Percentiles rank a stretch among this genome's conserved stretches.
These are phyloP conservation scores for Dynastes grantii DNA, from an alignment of 2,888 invertebrate genomes.

Conservation along the genomic window DNA sequence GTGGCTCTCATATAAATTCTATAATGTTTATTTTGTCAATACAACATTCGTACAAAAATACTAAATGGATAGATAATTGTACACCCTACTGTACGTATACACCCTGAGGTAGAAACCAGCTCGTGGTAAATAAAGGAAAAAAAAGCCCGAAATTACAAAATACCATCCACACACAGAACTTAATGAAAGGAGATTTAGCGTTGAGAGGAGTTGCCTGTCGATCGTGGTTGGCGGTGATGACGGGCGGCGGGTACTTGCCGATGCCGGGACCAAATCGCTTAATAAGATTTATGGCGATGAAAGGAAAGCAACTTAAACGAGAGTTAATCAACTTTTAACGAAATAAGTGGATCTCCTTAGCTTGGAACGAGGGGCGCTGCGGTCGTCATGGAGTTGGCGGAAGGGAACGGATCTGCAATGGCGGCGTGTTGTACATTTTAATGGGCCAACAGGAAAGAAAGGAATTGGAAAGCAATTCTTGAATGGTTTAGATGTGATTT, in stretches of 20 bases:
- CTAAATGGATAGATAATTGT: too few species aligned
- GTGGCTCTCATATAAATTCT: too few species aligned
- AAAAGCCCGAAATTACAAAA: conserved; percentile 31
- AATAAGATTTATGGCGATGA: conserved; percentile 54
- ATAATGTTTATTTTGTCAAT: too few species aligned
- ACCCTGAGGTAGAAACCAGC: too few species aligned
- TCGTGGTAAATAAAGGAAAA: not conserved
- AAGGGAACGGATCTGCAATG: not conserved
- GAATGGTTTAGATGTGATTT: too few species aligned
- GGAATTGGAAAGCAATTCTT: too few species aligned
- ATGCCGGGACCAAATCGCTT: conserved; percentile 46
- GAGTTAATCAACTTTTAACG: conserved; percentile 53
- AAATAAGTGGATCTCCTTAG: conserved; percentile 51
- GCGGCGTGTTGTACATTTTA: too few species aligned
- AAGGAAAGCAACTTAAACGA: conserved; percentile 51
- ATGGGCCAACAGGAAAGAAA: too few species aligned
- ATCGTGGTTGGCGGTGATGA: not conserved
- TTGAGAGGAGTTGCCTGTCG: not conserved
- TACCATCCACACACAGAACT: conserved; percentile 39
- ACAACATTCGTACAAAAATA: too few species aligned
- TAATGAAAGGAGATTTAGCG: conserved; percentile 39
- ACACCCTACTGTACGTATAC: too few species aligned
- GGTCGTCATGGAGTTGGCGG: not conserved
- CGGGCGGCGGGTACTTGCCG: not conserved
- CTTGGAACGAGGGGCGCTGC: not conserved